These are phyloP conservation scores for Cossypha heuglini DNA, from an alignment of 2,797 vertebrate genomes.

Conservation along the genomic window DNA sequence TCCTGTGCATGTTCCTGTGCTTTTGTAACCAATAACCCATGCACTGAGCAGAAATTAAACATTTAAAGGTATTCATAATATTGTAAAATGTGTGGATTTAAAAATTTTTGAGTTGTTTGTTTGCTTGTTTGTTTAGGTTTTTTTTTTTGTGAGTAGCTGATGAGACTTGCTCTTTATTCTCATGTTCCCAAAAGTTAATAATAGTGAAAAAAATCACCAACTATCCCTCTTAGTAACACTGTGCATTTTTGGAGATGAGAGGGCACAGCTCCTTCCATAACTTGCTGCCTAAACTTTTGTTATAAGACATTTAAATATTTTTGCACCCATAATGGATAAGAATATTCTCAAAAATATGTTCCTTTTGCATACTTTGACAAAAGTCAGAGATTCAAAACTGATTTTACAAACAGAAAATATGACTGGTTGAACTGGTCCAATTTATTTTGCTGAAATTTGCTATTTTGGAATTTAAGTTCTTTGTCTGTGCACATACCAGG, in stretches of 20 bases:
- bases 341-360: not conserved
- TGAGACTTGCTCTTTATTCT: not conserved
- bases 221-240: not conserved
- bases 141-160: not conserved
- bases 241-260: not conserved
- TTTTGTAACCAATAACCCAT: not conserved
- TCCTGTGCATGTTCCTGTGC: not conserved
- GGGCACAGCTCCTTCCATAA: not conserved
- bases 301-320: not conserved
- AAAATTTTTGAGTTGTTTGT: not conserved
- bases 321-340: not conserved
- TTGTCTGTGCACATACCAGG: not conserved
- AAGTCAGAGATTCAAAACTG: not conserved
- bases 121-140: not conserved
- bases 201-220: not conserved
- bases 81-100: not conserved
- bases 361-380: not conserved
- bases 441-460: conserved; percentile 23
- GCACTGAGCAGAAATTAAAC: not conserved
- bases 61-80: not conserved
- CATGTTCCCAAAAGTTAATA: not conserved
- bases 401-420: not conserved
- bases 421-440: not conserved
- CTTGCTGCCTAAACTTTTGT: not conserved
- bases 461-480: not conserved